These are phyloP conservation scores for Oncorhynchus mykiss DNA, from an alignment of 2,113 vertebrate species.

Conservation along the genomic window DNA sequence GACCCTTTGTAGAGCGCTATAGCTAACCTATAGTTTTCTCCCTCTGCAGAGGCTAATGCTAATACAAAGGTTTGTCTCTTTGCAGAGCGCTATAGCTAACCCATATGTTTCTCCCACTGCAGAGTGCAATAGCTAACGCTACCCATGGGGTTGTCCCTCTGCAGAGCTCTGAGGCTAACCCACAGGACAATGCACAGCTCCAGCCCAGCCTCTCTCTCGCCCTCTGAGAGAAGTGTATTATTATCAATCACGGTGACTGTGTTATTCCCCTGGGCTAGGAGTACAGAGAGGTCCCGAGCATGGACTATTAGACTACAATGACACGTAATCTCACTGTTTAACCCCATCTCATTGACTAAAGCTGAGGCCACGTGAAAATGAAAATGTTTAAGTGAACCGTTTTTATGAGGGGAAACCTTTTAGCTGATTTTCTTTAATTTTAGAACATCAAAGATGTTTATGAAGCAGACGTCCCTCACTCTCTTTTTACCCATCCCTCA, in stretches of 20 bases:
- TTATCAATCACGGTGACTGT: conserved; percentile 31
- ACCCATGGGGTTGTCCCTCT: too few relatives aligned
- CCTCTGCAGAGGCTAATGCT: too few relatives aligned
- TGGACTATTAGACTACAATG: conserved; percentile 25
- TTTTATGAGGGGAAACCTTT: conserved; percentile 30
- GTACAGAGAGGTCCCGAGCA: not conserved
- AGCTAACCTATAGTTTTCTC: too few relatives aligned
- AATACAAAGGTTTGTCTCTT: too few relatives aligned
- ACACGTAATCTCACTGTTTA: conserved; percentile 14
- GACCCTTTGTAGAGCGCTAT: too few relatives aligned
- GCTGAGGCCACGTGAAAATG: conserved; percentile 5
- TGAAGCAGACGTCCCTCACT: conserved; percentile 1
- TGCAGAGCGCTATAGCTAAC: too few relatives aligned
- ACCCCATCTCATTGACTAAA: conserved; percentile 14
- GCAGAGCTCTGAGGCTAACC: not conserved
- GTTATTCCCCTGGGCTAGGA: conserved; percentile 15
- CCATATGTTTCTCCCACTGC: not conserved
- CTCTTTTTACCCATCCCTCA: too few relatives aligned
- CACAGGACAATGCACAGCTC: not conserved
- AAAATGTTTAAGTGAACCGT: conserved; percentile 24
- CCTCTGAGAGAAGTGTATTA: conserved; percentile 10
- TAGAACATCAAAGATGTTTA: conserved; percentile 39
- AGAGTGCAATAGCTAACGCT: not conserved
- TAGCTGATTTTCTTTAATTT: conserved; percentile 33
- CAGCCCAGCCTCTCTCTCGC: not conserved